Percentiles rank a stretch among this genome's conserved stretches.
These are phyloP conservation scores for Astyanax mexicanus DNA, from an alignment of 2,797 vertebrate genomes.

Conservation along the genomic window DNA sequence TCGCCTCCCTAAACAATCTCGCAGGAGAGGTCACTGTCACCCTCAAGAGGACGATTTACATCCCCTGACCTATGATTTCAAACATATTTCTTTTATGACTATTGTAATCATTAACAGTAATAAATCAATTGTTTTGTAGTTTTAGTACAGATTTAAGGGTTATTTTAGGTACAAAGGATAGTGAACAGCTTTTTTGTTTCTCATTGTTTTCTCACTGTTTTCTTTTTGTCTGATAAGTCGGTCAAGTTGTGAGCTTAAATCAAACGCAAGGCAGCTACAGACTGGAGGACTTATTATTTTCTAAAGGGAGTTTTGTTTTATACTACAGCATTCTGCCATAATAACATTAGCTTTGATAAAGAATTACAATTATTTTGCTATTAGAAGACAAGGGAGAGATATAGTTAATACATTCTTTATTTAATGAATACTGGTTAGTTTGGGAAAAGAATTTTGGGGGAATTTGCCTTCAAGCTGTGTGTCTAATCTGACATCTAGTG, in stretches of 20 bases:
- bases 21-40: constrained; percentile 26
- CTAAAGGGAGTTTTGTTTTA: no score
- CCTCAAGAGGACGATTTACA: constrained; percentile 26
- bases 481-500: constrained; percentile 55
- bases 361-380: no score
- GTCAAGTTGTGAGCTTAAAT: neutral
- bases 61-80: constrained; percentile 6
- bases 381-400: no score
- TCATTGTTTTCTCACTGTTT: neutral
- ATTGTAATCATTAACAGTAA: constrained; percentile 16
- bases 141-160: neutral
- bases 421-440: neutral
- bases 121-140: neutral
- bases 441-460: neutral
- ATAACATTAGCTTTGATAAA: no score
- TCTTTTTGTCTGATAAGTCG: neutral
- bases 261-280: neutral
- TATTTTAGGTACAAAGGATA: neutral
- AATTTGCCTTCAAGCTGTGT: neutral
- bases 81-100: constrained; percentile 16
- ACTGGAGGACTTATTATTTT: neutral
- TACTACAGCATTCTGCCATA: no score
- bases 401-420: no score
- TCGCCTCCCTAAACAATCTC: constrained; percentile 31
- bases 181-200: neutral